Evolutionary conservation across 1,140 invertebrate genomes (phyloP), one percentile per base, ranked within the genome.

Genomic region (Araneus ventricosus): DNA sequence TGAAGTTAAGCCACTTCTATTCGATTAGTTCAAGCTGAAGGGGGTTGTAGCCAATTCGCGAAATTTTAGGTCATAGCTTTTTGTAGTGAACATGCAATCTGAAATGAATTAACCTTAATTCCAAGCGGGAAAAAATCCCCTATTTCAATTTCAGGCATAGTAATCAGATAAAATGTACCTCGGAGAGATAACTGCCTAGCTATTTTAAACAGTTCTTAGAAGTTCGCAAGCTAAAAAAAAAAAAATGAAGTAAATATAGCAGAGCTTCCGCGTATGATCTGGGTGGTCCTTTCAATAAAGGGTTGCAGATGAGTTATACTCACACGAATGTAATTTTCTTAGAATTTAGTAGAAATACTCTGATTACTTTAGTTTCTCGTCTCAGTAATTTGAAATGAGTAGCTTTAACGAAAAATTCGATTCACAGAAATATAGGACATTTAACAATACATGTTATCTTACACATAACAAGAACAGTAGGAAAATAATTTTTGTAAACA

Each of bases 91-190:
- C 14, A 75, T 14, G 30, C 30, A 37, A 75, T 75, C 30, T 37
- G 70, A 37, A 75, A 75, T 34, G 10, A 75, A 75, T 75, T 75
- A 75, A 14, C 70, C 70, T 75, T 75, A 75, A 75, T 75, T 75
- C 14, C 17, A 5, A 17, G 70, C 6, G 30, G 70, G 34, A 37
- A 34, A 5, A 37, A 20, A 5, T 20, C 10, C 3, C 20, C 27
- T 30, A 8, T 4, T 27, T 34, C 14, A 20, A 75, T 75, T 75
- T 20, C 30, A 34, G 2, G 30, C 30, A 20, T 34, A 30, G 34
- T 75, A 75, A 75, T 22, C 70, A 34, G 70, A 34, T 37, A 75
- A 75, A 75, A 75, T 22, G 5, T 17, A 30, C 10, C 17, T 70
- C 7, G 5, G 27, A 70, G 70, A 67, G 57, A 17, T n/a, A n/a